Conservation (phyloP, 2,113 vertebrate species). For the Ptilorrhoa leucosticta region DNA sequence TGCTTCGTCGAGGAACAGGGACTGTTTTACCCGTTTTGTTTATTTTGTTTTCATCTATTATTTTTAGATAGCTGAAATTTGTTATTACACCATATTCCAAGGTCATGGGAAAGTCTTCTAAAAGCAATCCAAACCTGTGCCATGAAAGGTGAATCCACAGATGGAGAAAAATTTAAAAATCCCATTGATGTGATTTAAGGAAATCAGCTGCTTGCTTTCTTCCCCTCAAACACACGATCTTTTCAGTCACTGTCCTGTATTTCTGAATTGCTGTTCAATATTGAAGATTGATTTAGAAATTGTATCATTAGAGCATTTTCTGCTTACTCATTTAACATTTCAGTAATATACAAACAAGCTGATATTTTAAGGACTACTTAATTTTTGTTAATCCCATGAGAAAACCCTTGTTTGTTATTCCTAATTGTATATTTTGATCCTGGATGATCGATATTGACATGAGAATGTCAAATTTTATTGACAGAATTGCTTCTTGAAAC, state of each 20-base stretch:
- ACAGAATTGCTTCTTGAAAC: background rate
- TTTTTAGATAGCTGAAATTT: background rate
- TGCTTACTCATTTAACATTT: background rate
- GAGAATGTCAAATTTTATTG: background rate
- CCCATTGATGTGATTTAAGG: background rate
- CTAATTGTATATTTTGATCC: background rate
- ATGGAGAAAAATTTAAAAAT: background rate
- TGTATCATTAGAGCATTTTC: background rate
- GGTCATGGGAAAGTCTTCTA: background rate
- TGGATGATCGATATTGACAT: background rate
- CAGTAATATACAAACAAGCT: background rate
- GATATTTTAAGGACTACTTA: background rate
- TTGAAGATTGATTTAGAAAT: background rate
- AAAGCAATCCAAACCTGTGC: background rate
- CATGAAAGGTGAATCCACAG: background rate
- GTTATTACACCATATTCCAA: background rate
- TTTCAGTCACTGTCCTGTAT: background rate
- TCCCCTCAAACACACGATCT: background rate
- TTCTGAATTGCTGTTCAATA: background rate
- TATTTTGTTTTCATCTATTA: slow-evolving; percentile 31
- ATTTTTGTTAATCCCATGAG: background rate
- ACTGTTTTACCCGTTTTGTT: slow-evolving; percentile 36
- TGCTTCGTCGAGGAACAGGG: slow-evolving; percentile 85
- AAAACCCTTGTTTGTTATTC: background rate
- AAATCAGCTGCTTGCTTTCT: background rate